phyloP scores from a whole-genome alignment of 2,797 vertebrate species.

The Oreochromis grahami region DNA sequence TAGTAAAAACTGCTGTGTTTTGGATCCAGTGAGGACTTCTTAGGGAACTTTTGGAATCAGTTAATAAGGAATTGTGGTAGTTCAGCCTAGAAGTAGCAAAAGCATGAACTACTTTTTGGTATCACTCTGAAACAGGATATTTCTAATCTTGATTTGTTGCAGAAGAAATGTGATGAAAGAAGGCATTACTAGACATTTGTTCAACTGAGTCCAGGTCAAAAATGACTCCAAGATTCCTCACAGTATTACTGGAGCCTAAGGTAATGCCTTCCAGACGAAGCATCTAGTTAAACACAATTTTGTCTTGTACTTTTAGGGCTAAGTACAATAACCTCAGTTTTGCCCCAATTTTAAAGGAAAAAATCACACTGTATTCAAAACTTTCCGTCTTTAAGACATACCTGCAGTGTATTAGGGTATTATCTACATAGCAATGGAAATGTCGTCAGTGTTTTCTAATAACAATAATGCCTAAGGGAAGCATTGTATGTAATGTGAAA shows the following conservation, averaged over 20 bases:
- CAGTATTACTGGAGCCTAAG: not conserved
- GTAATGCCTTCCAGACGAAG: not conserved
- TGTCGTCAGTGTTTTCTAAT: not conserved
- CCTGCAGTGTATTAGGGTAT: not conserved
- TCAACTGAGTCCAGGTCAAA: not conserved
- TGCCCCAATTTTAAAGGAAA: not conserved
- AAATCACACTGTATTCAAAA: not conserved
- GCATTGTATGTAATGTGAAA: not conserved
- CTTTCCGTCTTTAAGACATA: not conserved
- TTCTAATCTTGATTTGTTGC: not conserved
- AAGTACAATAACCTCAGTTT: not conserved
- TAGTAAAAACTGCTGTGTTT: not conserved
- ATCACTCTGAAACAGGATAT: not conserved
- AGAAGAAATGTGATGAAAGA: not conserved
- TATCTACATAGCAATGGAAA: not conserved
- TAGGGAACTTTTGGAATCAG: not conserved
- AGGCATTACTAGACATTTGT: not conserved
- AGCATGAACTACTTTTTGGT: not conserved
- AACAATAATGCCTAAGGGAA: not conserved
- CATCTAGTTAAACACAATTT: not conserved
- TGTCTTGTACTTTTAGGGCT: not conserved
- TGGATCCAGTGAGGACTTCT: not conserved
- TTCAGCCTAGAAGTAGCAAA: not conserved
- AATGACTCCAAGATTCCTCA: not conserved
- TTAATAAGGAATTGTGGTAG: not conserved